Conservation (phyloP, 2,113 vertebrate species). For the Tor tambroides region DNA sequence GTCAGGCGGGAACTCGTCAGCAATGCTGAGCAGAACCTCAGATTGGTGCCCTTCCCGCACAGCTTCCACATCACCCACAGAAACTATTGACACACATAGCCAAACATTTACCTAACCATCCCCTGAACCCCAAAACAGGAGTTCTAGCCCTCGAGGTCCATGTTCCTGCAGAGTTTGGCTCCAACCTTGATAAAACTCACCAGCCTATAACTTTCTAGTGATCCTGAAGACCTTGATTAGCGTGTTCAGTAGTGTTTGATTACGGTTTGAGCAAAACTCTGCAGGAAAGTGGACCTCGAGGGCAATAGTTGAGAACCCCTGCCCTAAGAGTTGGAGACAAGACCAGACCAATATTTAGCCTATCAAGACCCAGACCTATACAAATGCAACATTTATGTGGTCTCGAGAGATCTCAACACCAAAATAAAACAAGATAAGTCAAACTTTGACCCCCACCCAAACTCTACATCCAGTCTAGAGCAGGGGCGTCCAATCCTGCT, state of each 20-base stretch:
- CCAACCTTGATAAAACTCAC: neutral
- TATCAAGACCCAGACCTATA: neutral
- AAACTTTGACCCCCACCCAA: neutral
- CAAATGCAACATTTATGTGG: neutral
- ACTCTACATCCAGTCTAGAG: neutral
- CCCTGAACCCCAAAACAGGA: neutral
- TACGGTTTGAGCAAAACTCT: neutral
- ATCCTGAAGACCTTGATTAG: no score
- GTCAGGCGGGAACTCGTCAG: conserved; percentile 84
- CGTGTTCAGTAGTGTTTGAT: neutral
- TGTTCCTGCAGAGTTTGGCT: neutral
- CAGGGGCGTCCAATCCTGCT: neutral
- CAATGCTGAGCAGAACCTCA: conserved; percentile 87
- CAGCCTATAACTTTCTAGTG: no score
- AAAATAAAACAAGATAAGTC: neutral
- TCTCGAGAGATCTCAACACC: neutral
- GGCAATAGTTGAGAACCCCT: no score
- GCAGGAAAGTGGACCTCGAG: neutral
- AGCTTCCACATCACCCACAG: conserved; percentile 84
- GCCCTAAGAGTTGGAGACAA: neutral
- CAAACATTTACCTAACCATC: neutral
- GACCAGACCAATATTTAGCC: neutral
- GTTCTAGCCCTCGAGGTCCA: neutral
- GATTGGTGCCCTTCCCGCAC: conserved; percentile 91
- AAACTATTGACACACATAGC: neutral